A percentile compares a stretch with the other conserved stretches of the same genome.
Evolutionary conservation across 1,140 invertebrate genomes (phyloP).

Genomic region (Ceratosolen solmsi): DNA sequence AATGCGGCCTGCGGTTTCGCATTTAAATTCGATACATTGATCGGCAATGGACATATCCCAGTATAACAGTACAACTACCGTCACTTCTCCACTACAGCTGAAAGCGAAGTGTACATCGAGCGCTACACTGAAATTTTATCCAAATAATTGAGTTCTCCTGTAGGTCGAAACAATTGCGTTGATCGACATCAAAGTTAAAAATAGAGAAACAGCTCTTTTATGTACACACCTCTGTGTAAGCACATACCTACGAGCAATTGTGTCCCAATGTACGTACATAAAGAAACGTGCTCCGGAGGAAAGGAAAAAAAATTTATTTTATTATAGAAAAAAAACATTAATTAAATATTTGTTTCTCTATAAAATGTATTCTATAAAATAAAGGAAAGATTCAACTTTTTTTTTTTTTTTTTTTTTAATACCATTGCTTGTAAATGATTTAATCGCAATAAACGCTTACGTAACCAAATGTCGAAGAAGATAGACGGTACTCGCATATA

Average conservation of each 20-base stretch:
- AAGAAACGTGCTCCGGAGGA: background rate
- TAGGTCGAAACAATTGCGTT: constrained; percentile 2
- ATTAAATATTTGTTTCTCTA: no score
- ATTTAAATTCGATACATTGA: constrained; percentile 49
- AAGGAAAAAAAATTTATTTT: no score
- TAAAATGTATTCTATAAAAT: no score
- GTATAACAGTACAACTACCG: background rate
- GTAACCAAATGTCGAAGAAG: no score
- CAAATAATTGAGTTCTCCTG: background rate
- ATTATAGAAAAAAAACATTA: no score
- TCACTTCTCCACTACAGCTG: constrained; percentile 3
- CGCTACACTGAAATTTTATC: constrained; percentile 9
- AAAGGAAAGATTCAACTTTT: no score
- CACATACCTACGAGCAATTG: background rate
- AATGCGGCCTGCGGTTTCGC: constrained; percentile 18
- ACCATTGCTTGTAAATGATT: no score
- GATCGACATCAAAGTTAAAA: background rate
- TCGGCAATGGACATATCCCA: constrained; percentile 24
- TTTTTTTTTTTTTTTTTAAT: no score
- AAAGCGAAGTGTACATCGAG: background rate
- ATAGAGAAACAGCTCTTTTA: background rate
- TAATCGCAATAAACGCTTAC: no score
- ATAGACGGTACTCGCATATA: no score
- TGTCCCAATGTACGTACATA: background rate
- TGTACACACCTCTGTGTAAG: background rate